A percentile compares a stretch with the other conserved stretches of the same genome.
Evolutionary conservation across 92 coral and sea anemone genomes (phyloP).

Genomic region (Montipora capitata): DNA sequence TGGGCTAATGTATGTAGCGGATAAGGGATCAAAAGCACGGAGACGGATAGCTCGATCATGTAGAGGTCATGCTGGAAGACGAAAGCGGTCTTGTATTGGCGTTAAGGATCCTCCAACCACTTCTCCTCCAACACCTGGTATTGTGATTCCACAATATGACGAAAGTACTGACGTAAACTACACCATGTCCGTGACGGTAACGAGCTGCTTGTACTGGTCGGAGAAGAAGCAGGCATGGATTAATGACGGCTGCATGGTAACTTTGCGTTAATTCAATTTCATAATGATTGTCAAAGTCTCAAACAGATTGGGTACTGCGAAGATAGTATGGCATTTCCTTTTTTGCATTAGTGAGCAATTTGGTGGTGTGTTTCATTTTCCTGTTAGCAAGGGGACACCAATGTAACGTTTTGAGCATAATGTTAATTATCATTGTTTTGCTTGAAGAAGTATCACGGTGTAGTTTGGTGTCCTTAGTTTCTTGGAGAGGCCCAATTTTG

Average conservation of each 20-base stretch:
- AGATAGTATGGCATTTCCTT: too few species aligned
- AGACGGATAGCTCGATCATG: slow-evolving; percentile 70
- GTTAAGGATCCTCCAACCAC: slow-evolving; percentile 90
- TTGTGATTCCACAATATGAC: slow-evolving; percentile 75
- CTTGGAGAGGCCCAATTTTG: too few species aligned
- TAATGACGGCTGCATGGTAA: slow-evolving; percentile 82
- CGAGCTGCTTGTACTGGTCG: slow-evolving; percentile 87
- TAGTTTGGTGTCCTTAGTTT: too few species aligned
- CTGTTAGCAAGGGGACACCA: too few species aligned
- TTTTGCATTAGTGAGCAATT: too few species aligned
- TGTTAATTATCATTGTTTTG: too few species aligned
- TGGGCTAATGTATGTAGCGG: slow-evolving; percentile 57
- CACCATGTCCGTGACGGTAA: slow-evolving; percentile 72
- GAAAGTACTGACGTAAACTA: slow-evolving; percentile 80
- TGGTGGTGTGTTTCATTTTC: too few species aligned
- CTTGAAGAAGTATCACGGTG: too few species aligned
- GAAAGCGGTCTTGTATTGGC: slow-evolving; percentile 82
- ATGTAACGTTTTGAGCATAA: too few species aligned
- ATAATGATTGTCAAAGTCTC: too few species aligned
- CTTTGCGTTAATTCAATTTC: not conserved
- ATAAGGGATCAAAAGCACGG: not conserved
- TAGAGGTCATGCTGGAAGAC: slow-evolving; percentile 56
- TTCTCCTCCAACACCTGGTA: slow-evolving; percentile 73
- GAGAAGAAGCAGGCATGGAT: slow-evolving; percentile 82
- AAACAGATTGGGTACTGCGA: too few species aligned